Conservation (phyloP, 2,888 invertebrate genomes). For the Lomographa bimaculata region DNA sequence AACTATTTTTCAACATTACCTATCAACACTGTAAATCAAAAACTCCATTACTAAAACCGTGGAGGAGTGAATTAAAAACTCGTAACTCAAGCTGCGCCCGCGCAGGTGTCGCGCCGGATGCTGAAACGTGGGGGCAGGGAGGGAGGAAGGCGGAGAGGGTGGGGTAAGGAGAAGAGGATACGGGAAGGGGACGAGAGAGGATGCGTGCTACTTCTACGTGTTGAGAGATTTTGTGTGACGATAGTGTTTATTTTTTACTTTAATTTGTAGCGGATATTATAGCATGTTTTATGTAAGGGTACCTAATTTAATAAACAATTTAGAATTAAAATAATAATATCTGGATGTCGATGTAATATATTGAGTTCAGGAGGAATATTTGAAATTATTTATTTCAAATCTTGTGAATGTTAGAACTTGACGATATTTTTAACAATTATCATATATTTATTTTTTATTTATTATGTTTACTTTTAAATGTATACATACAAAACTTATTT, state of each 20-base stretch:
- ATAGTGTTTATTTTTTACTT: conserved; percentile 21
- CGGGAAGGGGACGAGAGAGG: conserved; percentile 34
- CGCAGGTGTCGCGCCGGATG: conserved; percentile 81
- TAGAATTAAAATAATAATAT: too few relatives aligned
- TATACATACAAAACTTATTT: too few relatives aligned
- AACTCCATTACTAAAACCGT: conserved; percentile 65
- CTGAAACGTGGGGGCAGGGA: conserved; percentile 53
- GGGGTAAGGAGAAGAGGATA: conserved; percentile 28
- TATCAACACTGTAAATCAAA: conserved; percentile 61
- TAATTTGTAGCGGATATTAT: too few relatives aligned
- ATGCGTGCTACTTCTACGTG: conserved; percentile 43
- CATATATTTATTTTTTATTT: too few relatives aligned
- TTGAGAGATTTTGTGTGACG: conserved; percentile 38
- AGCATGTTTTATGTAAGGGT: too few relatives aligned
- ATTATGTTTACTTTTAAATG: too few relatives aligned
- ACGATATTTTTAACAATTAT: too few relatives aligned
- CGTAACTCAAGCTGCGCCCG: conserved; percentile 65
- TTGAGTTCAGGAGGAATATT: too few relatives aligned
- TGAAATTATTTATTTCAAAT: too few relatives aligned
- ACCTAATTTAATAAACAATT: too few relatives aligned
- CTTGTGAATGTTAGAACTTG: too few relatives aligned
- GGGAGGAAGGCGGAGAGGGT: conserved; percentile 21
- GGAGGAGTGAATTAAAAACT: conserved; percentile 71
- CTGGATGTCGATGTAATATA: too few relatives aligned
- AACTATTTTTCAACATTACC: conserved; percentile 52